Percentiles rank a stretch among this genome's conserved stretches.
Evolutionary conservation across 1,140 invertebrate genomes (phyloP).

Genomic region (Idris sp.): DNA sequence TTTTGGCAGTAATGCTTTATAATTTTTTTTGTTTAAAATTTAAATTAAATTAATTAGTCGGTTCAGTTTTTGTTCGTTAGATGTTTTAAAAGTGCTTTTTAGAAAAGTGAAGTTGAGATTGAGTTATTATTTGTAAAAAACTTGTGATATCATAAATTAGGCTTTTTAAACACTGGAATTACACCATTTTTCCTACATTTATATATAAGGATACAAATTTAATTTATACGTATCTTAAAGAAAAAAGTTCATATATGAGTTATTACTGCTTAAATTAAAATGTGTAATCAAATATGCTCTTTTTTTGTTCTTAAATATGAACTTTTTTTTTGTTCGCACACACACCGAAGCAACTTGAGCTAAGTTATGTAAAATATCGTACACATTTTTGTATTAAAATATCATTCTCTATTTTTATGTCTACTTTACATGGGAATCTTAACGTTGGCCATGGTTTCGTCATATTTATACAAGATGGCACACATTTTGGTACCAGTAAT

Average conservation of each 20-base stretch:
- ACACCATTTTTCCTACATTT: conserved; percentile 11
- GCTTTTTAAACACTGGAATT: conserved; percentile 32
- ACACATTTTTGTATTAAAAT: conserved; percentile 72
- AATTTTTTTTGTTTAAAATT: too few relatives aligned
- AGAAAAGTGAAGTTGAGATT: not conserved
- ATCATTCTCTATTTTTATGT: conserved; percentile 70
- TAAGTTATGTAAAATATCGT: conserved; percentile 59
- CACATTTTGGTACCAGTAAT: conserved; percentile 43
- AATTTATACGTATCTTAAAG: not conserved
- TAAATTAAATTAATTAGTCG: too few relatives aligned
- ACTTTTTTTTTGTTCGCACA: conserved; percentile 39
- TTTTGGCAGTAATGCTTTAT: too few relatives aligned
- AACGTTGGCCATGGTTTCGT: conserved; percentile 54
- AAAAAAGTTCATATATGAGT: too few relatives aligned
- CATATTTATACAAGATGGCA: conserved; percentile 68
- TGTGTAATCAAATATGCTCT: conserved; percentile 27
- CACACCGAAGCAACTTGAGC: conserved; percentile 63
- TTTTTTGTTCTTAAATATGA: conserved; percentile 31
- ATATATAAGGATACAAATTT: too few relatives aligned
- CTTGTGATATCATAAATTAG: too few relatives aligned
- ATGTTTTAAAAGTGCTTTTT: not conserved
- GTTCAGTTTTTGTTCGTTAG: too few relatives aligned
- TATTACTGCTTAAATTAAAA: too few relatives aligned
- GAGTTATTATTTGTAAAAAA: too few relatives aligned
- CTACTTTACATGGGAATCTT: conserved; percentile 68